Conservation (phyloP, 2,797 vertebrate species). For the Paratrypauchen microcephalus region DNA sequence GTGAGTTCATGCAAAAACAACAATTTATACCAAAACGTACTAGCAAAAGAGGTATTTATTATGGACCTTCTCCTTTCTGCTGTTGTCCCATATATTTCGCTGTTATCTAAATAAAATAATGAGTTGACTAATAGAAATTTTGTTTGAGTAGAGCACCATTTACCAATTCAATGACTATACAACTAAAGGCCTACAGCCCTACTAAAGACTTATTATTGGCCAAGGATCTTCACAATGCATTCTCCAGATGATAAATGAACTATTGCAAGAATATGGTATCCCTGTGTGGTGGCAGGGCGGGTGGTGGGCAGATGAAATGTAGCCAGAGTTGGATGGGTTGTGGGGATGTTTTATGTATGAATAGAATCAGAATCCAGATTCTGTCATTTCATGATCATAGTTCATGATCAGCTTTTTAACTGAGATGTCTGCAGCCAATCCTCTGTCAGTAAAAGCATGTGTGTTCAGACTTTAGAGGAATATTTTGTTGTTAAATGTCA, state of each 20-base stretch:
- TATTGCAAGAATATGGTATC: background rate
- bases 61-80: no score
- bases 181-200: no score
- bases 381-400: background rate
- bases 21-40: no score
- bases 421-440: background rate
- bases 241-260: background rate
- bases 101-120: no score
- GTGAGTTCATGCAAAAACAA: no score
- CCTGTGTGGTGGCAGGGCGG: background rate
- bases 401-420: background rate
- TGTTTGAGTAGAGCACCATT: no score
- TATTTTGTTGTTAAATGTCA: background rate
- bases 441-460: background rate
- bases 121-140: no score
- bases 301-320: background rate
- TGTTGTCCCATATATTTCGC: no score
- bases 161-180: no score
- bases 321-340: background rate
- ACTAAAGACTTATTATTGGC: background rate
- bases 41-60: no score
- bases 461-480: background rate
- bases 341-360: background rate
- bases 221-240: background rate
- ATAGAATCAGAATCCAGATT: background rate